Conservation (phyloP, 2,888 invertebrate species). For the Tribolium freemani region DNA sequence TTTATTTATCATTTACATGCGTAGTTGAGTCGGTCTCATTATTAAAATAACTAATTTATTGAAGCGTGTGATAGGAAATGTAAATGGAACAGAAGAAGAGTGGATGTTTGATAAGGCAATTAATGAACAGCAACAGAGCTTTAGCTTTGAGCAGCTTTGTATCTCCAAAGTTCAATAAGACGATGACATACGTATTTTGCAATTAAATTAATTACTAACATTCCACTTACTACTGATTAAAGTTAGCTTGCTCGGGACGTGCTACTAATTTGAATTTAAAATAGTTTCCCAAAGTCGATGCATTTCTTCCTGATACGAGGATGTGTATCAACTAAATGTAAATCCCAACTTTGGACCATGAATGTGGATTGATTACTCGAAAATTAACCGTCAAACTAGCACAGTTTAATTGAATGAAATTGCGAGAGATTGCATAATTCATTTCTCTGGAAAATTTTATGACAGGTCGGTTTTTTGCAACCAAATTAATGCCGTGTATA, state of each 20-base stretch:
- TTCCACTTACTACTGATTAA: slow-evolving; percentile 40
- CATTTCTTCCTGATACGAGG: background rate
- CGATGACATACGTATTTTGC: slow-evolving; percentile 40
- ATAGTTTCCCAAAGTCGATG: slow-evolving; percentile 11
- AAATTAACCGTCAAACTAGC: background rate
- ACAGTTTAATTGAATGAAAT: background rate
- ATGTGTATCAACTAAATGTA: background rate
- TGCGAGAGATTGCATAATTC: no score
- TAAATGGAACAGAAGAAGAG: background rate
- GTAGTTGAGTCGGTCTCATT: no score
- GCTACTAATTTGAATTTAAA: slow-evolving; percentile 34
- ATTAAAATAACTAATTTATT: background rate
- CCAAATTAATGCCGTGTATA: background rate
- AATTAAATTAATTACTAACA: slow-evolving; percentile 41
- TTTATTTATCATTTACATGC: background rate
- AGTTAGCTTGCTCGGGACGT: slow-evolving; percentile 15
- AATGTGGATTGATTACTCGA: background rate
- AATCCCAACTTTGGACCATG: background rate
- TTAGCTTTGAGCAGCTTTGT: slow-evolving; percentile 25
- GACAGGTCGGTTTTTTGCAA: background rate
- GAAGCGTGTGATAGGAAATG: background rate
- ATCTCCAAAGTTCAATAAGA: slow-evolving; percentile 38
- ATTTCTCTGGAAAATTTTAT: background rate
- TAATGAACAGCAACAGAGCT: slow-evolving; percentile 28
- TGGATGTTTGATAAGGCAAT: slow-evolving; percentile 19